Evolutionary conservation across 2,113 vertebrate genomes (phyloP).

Genomic region (Zosterops lateralis): DNA sequence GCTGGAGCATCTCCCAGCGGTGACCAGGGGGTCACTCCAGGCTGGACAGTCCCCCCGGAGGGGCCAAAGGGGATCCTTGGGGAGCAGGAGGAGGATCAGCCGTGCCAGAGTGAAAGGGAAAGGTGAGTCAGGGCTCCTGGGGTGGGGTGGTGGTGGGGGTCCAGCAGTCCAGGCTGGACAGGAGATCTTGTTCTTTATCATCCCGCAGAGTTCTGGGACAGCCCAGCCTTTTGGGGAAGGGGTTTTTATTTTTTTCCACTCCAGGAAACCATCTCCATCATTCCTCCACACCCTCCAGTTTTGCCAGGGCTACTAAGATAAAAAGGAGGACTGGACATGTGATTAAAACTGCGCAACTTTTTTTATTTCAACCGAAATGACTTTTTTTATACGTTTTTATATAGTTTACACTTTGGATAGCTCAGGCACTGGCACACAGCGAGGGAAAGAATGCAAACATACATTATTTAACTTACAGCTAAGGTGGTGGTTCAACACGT

Average conservation of each 20-base stretch:
- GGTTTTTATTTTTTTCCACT: accelerated
- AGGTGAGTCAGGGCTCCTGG: background rate
- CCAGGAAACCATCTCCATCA: background rate
- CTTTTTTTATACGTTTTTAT: too few species aligned
- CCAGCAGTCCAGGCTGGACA: background rate
- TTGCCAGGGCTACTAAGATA: too few species aligned
- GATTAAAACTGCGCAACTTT: too few species aligned
- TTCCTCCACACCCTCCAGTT: background rate
- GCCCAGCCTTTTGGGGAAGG: background rate
- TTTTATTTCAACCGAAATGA: too few species aligned
- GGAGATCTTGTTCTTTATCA: background rate
- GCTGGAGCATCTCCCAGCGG: background rate
- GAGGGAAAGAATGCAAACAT: too few species aligned
- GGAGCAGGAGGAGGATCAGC: conserved; percentile 49
- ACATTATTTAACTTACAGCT: too few species aligned
- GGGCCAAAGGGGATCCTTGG: background rate
- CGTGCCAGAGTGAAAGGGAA: background rate
- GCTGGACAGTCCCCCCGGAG: background rate
- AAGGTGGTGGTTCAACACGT: too few species aligned
- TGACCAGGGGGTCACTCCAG: accelerated
- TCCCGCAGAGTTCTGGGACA: background rate
- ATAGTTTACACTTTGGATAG: too few species aligned
- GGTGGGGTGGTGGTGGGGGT: background rate
- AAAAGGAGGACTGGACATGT: too few species aligned
- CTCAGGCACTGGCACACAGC: too few species aligned